phyloP scores from a whole-genome alignment of 2,113 vertebrate species.

The Myiozetetes cayanensis region DNA sequence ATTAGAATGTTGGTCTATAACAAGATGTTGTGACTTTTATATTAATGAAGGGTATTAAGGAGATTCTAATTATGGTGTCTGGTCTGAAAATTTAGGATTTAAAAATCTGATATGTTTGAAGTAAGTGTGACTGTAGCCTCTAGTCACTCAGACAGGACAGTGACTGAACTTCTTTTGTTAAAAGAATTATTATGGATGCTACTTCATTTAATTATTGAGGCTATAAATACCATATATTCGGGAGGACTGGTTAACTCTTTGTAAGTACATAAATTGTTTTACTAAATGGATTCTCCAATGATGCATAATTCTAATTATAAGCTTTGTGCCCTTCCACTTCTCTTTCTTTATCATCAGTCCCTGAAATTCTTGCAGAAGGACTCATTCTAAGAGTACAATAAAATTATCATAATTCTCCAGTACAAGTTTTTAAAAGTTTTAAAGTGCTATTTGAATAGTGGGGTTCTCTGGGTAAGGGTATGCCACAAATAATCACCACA shows the following conservation, averaged over 20 bases:
- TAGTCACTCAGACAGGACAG: neutral
- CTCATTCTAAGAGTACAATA: neutral
- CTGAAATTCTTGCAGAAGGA: neutral
- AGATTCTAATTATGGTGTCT: constrained; percentile 11
- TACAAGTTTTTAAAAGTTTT: neutral
- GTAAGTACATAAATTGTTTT: neutral
- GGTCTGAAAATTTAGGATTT: constrained; percentile 16
- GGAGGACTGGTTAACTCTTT: neutral
- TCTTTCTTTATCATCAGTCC: neutral
- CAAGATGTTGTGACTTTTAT: constrained; percentile 21
- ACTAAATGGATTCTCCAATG: neutral
- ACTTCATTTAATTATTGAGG: neutral
- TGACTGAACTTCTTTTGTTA: neutral
- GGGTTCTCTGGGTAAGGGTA: neutral
- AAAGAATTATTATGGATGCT: neutral
- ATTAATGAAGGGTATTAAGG: constrained; percentile 28
- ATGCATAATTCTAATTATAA: neutral
- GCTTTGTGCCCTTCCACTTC: neutral
- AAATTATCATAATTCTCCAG: neutral
- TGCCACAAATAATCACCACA: neutral
- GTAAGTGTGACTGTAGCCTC: neutral
- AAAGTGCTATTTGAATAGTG: neutral
- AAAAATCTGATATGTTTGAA: constrained; percentile 24
- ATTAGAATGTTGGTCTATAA: constrained; percentile 6
- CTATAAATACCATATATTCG: neutral